Evolutionary conservation across 2,113 vertebrate species (phyloP), one percentile per base, ranked within the genome.

Genomic region (Gambusia holbrooki): DNA sequence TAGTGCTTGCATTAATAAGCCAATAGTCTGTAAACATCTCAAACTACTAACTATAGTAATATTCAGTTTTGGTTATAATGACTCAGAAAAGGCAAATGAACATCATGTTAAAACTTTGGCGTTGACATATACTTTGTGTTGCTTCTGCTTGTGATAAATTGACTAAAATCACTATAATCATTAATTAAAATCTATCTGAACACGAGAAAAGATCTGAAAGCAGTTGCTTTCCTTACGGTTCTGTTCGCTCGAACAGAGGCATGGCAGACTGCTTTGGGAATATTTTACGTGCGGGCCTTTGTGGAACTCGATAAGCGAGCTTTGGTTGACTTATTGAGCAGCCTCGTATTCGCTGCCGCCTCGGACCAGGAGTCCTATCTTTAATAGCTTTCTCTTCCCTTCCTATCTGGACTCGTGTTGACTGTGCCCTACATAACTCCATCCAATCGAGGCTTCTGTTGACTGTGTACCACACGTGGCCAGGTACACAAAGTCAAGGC

Each of bases 311-410:
- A 92, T 89, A 92, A 91, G 81, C 78, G 58, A 42, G 63, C 51
- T 72, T 68, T 84, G 84, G 76, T 84, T 87, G 86, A 85, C 84
- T 80, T 84, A 82, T 77, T 87, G 84, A 89, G 88, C 84, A 79
- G 54, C 67, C 69, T 68, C 72, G 79, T 79, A 77, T 82, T 83
- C 76, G 76, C 74, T 17, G 13, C 35, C 54, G 74, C 35, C 72
- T 83, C 70, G 66, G 74, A 79, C 69, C 76, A 54, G 67, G 72
- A 78, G 67, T 84, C 69, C 80, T 89, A 87, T 91, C 83, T 91
- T 76, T 90, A 89, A 89, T 89, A 87, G 86, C 83, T 90, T 91
- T 87, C 76, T 83, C 72, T 62, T 74, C 67, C 70, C 71, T 72
- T 69, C 62, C 79, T 91, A 84, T 90, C 84, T 79, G 68, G 73